A percentile compares a stretch with the other conserved stretches of the same genome.
Evolutionary conservation across 2,888 invertebrate species (phyloP).

Genomic region (Leptopterna dolabrata): DNA sequence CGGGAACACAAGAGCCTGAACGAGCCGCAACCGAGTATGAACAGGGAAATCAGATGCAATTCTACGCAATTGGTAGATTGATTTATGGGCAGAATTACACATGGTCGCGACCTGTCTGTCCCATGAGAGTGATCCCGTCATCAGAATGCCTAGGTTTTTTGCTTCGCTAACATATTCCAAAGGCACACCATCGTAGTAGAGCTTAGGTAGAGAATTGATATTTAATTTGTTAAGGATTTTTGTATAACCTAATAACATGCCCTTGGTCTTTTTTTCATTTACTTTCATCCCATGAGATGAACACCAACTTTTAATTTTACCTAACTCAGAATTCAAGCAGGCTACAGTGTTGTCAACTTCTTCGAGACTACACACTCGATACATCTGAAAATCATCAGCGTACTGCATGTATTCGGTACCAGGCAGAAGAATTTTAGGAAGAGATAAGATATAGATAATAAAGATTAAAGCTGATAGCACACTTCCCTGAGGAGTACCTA

Average conservation of each 20-base stretch:
- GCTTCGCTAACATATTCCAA: not conserved
- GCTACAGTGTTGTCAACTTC: not conserved
- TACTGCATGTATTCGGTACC: not conserved
- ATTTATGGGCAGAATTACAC: not conserved
- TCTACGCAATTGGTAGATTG: not conserved
- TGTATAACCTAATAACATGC: not conserved
- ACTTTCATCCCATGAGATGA: not conserved
- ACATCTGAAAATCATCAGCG: slow-evolving; percentile 1
- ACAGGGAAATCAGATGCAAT: not conserved
- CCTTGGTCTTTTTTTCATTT: not conserved
- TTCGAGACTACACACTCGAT: not conserved
- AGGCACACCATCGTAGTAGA: not conserved
- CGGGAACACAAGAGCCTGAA: not conserved
- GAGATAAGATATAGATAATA: not conserved
- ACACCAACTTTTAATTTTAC: not conserved
- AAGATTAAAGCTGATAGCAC: not conserved
- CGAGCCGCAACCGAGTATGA: not conserved
- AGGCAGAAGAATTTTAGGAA: not conserved
- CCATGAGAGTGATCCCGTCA: not conserved
- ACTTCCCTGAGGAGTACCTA: not conserved
- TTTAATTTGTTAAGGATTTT: not conserved
- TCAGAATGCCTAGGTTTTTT: not conserved
- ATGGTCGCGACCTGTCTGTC: not conserved
- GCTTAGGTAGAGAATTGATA: not conserved
- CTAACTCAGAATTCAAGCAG: not conserved